Evolutionary conservation across 2,888 invertebrate species (phyloP).

Genomic region (Diarsia brunnea): DNA sequence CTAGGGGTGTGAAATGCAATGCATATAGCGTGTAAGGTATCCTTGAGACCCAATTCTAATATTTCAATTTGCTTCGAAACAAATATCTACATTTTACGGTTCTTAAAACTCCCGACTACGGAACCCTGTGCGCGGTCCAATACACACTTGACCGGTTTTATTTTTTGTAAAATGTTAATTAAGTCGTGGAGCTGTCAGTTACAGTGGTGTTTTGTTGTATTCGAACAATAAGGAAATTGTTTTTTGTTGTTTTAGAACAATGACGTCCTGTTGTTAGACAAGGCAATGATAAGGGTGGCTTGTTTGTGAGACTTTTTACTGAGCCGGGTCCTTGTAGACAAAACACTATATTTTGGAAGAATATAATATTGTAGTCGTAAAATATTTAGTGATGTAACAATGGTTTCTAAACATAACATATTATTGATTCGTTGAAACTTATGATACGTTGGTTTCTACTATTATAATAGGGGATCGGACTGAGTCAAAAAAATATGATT

Average conservation of each 20-base stretch:
- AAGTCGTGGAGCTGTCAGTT: slow-evolving; percentile 30
- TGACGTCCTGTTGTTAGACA: slow-evolving; percentile 15
- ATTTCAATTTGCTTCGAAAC: neutral
- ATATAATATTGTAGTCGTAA: neutral
- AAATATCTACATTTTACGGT: neutral
- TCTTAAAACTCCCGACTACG: neutral
- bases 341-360: neutral
- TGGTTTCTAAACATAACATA: no score
- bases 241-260: slow-evolving; percentile 40
- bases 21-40: neutral
- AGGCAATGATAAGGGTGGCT: slow-evolving; percentile 19
- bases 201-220: slow-evolving; percentile 41
- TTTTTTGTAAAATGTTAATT: slow-evolving; percentile 29
- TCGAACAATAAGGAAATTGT: slow-evolving; percentile 19
- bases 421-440: no score
- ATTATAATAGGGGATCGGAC: no score
- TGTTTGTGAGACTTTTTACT: neutral
- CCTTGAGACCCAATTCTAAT: neutral
- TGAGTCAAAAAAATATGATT: no score
- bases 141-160: neutral
- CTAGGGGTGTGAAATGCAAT: neutral
- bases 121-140: neutral
- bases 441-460: no score
- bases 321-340: neutral
- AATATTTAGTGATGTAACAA: neutral